Evolutionary conservation across 2,888 invertebrate species (phyloP).

Genomic region (Oscheius sp.): DNA sequence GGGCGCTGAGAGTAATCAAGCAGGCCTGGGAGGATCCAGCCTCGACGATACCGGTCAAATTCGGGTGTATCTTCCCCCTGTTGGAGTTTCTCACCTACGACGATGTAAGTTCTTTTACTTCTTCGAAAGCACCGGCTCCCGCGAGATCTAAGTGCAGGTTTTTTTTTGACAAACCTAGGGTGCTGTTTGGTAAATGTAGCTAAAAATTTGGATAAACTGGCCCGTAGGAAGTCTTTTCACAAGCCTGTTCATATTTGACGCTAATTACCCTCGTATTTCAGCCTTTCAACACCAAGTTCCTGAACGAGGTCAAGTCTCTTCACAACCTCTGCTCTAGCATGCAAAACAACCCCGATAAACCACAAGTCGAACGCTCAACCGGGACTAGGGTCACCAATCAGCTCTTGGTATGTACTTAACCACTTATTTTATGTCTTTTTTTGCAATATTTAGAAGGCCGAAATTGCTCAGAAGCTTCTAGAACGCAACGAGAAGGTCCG

Average conservation of each 20-base stretch:
- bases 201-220: too few species aligned
- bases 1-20: constrained; percentile 21
- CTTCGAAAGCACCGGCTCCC: too few species aligned
- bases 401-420: neutral
- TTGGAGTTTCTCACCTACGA: constrained; percentile 14
- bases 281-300: constrained; percentile 5
- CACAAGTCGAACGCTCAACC: neutral
- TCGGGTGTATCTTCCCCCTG: constrained; percentile 25
- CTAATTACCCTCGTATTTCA: neutral
- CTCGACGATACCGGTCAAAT: constrained; percentile 12
- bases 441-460: neutral
- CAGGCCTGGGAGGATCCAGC: constrained; percentile 29
- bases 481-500: constrained; percentile 11
- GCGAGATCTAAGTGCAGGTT: too few species aligned
- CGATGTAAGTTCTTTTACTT: constrained; percentile 10
- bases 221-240: too few species aligned
- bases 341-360: neutral
- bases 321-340: neutral
- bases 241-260: neutral
- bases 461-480: constrained; percentile 5
- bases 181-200: too few species aligned
- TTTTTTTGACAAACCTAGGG: too few species aligned
- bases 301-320: constrained; percentile 3
- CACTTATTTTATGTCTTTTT: neutral
- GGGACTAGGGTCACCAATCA: neutral